Conservation (phyloP, 2,888 invertebrate genomes). For the Drosophila melanocephala region DNA sequence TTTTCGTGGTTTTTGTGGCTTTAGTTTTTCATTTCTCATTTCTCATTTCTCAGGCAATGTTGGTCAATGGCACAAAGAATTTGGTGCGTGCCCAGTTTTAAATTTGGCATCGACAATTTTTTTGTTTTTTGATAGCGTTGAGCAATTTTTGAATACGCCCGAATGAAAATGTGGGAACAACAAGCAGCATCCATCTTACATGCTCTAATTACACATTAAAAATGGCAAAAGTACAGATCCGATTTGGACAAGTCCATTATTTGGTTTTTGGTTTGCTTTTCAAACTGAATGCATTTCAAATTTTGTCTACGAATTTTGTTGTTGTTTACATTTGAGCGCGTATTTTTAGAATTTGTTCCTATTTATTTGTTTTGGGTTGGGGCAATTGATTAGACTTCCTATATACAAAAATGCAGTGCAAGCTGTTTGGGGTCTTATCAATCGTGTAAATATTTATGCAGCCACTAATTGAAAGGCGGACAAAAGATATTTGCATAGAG, state of each 20-base stretch:
- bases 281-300: conserved; percentile 14
- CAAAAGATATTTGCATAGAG: conserved; percentile 73
- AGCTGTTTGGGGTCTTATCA: conserved; percentile 46
- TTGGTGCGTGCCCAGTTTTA: conserved; percentile 37
- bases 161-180: conserved; percentile 4
- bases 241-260: conserved; percentile 16
- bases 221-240: conserved; percentile 39
- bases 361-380: conserved; percentile 51
- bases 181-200: conserved; percentile 1
- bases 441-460: conserved; percentile 69
- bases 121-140: conserved; percentile 14
- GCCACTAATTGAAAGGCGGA: conserved; percentile 73
- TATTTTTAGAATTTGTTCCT: conserved; percentile 54
- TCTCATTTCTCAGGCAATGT: conserved; percentile 59
- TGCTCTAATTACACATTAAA: conserved; percentile 26
- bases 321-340: conserved; percentile 41
- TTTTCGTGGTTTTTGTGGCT: conserved; percentile 15
- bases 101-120: conserved; percentile 47
- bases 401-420: conserved; percentile 58
- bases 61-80: conserved; percentile 71
- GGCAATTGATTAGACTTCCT: conserved; percentile 60
- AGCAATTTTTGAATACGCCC: not conserved
- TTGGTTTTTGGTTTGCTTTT: not conserved
- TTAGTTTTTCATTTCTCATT: conserved; percentile 34
- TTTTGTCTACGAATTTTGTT: conserved; percentile 25